Evolutionary conservation across 2,888 invertebrate genomes (phyloP), one percentile per base, ranked within the genome.

Genomic region (Euproctis similis): DNA sequence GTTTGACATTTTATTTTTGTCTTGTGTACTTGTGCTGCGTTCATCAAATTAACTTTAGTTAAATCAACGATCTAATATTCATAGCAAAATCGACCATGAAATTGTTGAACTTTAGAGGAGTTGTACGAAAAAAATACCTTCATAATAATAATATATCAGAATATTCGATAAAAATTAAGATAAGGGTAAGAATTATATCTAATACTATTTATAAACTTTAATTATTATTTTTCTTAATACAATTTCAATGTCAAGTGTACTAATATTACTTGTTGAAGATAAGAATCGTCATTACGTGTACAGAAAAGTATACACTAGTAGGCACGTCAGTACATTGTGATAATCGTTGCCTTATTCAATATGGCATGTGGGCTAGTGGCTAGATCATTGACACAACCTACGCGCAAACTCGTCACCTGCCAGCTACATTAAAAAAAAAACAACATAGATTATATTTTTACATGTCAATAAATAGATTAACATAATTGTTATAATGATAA

Each of bases 351-450:
- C 78, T 78, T 81, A 76, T 80, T 77, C 73, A 75, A 61, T 66
- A 60, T 62, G 77, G 74, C 81, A 81, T 82, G 84, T 84, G 82
- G 82, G 82, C 78, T 77, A 75, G 62, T 62, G 64, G 72, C 69
- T 77, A 75, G 84, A 81, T 71, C 84, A 80, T 78, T 84, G 84
- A 84, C 84, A 80, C 84, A 76, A 64, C 80, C 81, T 76, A 84
- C 82, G 63, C 77, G 68, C 47, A 60, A 62, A 57, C 66, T 78
- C 72, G 77, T 81, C 84, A 84, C 84, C 84, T 84, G 82, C 80
- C 66, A 49, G 53, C 49, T 68, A 73, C 72, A n/a, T n/a, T n/a
- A n/a, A n/a, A n/a, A n/a, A n/a, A 73, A 75, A 73, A 73, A 74
- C 69, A 61, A 50, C 34, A 26, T 35, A 53, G 49, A 50, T 56